Percentiles rank a stretch among this genome's conserved stretches.
Evolutionary conservation across 2,888 invertebrate species (phyloP).

Genomic region (Archips xylosteana): DNA sequence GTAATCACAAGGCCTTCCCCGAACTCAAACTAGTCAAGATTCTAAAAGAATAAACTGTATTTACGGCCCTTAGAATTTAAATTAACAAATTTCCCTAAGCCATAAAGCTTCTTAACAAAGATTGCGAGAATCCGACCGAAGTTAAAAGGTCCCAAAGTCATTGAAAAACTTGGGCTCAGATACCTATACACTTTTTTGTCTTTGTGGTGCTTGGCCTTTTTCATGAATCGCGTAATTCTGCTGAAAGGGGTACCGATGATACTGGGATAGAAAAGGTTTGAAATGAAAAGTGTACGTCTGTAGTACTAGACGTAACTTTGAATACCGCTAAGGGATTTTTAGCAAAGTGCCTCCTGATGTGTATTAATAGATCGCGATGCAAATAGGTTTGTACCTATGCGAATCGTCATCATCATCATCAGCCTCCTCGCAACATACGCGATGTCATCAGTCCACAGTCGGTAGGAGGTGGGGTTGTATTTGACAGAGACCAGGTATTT

Average conservation of each 20-base stretch:
- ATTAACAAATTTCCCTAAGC: constrained; percentile 40
- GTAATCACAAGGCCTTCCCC: background rate
- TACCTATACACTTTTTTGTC: constrained; percentile 11
- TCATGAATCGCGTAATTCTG: constrained; percentile 27
- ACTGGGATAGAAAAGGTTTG: background rate
- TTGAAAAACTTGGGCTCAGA: constrained; percentile 20
- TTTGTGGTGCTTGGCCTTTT: constrained; percentile 18
- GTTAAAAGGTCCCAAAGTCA: constrained; percentile 15
- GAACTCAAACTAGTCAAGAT: constrained; percentile 9
- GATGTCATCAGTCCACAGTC: too few species aligned
- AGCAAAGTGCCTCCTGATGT: too few species aligned
- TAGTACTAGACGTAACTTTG: background rate
- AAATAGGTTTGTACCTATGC: too few species aligned
- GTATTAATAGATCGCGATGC: too few species aligned
- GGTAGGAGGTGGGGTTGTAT: too few species aligned
- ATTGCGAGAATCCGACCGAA: constrained; percentile 25
- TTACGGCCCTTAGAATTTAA: constrained; percentile 33
- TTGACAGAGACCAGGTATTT: too few species aligned
- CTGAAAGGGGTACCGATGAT: constrained; percentile 30
- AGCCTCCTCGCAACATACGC: too few species aligned
- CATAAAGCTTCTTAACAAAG: constrained; percentile 41
- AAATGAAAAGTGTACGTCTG: background rate
- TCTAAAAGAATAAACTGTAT: constrained; percentile 16
- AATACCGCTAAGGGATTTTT: background rate
- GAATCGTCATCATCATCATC: too few species aligned